Conservation (phyloP, 2,888 invertebrate species). For the Torymus texanus region DNA sequence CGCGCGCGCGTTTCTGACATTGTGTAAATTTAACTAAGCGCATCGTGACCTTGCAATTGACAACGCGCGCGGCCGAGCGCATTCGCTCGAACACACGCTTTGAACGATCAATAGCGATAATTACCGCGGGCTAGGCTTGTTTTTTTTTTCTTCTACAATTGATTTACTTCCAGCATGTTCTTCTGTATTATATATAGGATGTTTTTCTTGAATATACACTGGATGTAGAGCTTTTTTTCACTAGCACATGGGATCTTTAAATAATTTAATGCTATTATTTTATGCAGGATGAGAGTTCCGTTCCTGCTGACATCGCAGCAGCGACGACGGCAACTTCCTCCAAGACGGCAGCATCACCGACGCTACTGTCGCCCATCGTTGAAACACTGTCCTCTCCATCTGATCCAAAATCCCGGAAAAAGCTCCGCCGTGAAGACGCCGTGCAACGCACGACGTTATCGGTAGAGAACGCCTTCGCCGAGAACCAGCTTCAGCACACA, state of each 20-base stretch:
- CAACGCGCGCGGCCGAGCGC: background rate
- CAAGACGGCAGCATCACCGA: too few relatives aligned
- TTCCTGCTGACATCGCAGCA: background rate
- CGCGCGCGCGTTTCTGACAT: slow-evolving; percentile 9
- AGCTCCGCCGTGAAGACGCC: slow-evolving; percentile 67
- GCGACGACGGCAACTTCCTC: background rate
- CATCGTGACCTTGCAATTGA: slow-evolving; percentile 40
- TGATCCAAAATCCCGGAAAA: slow-evolving; percentile 51
- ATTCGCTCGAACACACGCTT: background rate
- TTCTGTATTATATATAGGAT: too few relatives aligned
- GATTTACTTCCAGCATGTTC: too few relatives aligned
- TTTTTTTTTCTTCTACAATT: too few relatives aligned
- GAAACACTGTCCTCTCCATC: background rate
- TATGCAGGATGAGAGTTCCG: too few relatives aligned
- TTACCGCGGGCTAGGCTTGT: too few relatives aligned
- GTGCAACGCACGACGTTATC: slow-evolving; percentile 64
- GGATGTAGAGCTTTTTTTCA: too few relatives aligned
- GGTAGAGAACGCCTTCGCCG: slow-evolving; percentile 61
- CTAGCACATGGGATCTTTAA: too few relatives aligned
- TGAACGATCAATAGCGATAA: too few relatives aligned
- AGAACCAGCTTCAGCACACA: slow-evolving; percentile 66
- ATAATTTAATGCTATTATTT: too few relatives aligned
- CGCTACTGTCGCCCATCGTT: slow-evolving; percentile 5
- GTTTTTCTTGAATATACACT: too few relatives aligned
- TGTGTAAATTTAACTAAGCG: slow-evolving; percentile 35